Conservation (phyloP, 2,113 vertebrate genomes). For the Apteryx owenii region DNA sequence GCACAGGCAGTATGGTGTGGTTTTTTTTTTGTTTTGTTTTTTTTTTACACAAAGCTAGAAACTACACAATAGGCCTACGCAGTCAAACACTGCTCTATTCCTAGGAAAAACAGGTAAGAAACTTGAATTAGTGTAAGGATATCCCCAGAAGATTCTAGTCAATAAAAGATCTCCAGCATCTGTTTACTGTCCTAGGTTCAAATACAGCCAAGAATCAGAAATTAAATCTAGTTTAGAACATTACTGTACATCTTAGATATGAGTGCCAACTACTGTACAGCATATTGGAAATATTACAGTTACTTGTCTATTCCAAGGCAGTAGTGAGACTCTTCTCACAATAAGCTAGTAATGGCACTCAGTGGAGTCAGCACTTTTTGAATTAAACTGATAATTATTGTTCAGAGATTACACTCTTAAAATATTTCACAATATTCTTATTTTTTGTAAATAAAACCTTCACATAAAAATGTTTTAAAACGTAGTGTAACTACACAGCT, state of each 20-base stretch:
- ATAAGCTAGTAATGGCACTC: neutral
- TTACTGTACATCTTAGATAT: neutral
- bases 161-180: slow-evolving; percentile 15
- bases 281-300: neutral
- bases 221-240: neutral
- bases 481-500: neutral
- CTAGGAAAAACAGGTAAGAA: slow-evolving; percentile 2
- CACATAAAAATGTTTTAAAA: slow-evolving; percentile 10
- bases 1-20: slow-evolving; percentile 10
- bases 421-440: neutral
- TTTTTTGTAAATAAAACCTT: neutral
- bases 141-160: neutral
- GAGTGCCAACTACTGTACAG: neutral
- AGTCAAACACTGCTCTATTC: neutral
- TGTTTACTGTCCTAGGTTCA: slow-evolving; percentile 12
- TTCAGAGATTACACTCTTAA: neutral
- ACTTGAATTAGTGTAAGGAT: neutral
- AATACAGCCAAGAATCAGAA: neutral
- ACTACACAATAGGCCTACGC: slow-evolving; percentile 13
- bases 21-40: neutral
- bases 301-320: neutral
- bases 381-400: neutral
- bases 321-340: neutral
- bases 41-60: slow-evolving; percentile 26
- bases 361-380: neutral